A percentile compares a stretch with the other conserved stretches of the same genome.
Conservation (phyloP, 2,113 vertebrate species). For the Elgaria multicarinata region DNA sequence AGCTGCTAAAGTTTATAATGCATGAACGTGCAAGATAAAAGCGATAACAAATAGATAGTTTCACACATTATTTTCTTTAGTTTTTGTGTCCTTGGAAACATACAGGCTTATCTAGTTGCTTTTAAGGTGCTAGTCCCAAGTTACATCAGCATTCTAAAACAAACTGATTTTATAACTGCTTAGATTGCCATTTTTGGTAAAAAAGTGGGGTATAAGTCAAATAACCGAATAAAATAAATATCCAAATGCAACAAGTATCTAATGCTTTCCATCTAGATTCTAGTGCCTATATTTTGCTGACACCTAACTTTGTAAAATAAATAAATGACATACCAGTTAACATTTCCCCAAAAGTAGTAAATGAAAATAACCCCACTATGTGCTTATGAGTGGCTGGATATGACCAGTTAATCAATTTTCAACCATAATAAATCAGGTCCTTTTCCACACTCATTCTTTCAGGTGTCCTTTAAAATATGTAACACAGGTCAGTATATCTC, state of each 20-base stretch:
- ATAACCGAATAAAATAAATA: too few relatives aligned
- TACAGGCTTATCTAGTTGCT: not conserved
- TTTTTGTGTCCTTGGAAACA: not conserved
- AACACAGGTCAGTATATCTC: not conserved
- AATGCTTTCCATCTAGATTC: too few relatives aligned
- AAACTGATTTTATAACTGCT: too few relatives aligned
- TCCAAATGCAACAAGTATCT: too few relatives aligned
- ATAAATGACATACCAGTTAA: not conserved
- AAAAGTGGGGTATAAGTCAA: too few relatives aligned
- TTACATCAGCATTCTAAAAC: too few relatives aligned
- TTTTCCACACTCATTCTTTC: not conserved
- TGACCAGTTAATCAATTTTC: too few relatives aligned
- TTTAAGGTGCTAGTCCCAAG: too few relatives aligned
- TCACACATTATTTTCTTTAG: not conserved
- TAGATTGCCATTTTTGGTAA: too few relatives aligned
- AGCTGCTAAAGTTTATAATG: not conserved
- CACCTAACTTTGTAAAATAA: not conserved
- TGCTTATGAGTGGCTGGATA: not conserved
- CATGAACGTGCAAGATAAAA: not conserved
- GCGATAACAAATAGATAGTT: not conserved
- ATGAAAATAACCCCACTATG: not conserved
- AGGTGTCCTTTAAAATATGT: not conserved
- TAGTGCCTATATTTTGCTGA: too few relatives aligned
- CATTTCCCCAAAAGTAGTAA: not conserved
- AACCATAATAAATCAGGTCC: too few relatives aligned